Evolutionary conservation across 2,113 vertebrate species (phyloP), one percentile per base, ranked within the genome.

Genomic region (Atrichornis clamosus): DNA sequence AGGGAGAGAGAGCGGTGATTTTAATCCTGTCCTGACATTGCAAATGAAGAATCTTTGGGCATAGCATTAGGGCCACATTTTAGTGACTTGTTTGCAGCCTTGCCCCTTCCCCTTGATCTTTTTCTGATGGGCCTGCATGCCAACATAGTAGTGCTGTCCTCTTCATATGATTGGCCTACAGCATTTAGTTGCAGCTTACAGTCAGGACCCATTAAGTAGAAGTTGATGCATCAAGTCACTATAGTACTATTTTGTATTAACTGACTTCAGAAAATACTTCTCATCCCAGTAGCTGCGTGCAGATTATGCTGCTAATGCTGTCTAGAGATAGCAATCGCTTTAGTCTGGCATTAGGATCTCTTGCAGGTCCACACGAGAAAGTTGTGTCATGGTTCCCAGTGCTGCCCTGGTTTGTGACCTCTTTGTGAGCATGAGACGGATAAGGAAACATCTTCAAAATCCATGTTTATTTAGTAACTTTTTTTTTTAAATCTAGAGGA

Each of bases 271-370:
- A 88, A 90, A 94, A 86, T 70, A 49, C 84, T 85, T 88, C 58
- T 91, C 12, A 95, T 93, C 84, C 65, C 27, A 52, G 68, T 44
- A 84, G 69, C 9, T 65, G 69, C 81, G 35, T 55, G 47, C 58
- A 74, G 93, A 94, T 96, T 86, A 94, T 70, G 52, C 67, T 86
- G 72, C 67, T 96, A 94, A 93, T 96, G 37, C 85, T 91, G 33
- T 70, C 79, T 88, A 88, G 90, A 73, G 63, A 44, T 55, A 80
- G 82, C 70, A 90, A 83, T 95, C 24, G 2, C 68, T 90, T 96
- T 92, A 85, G 52, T 18, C 13, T 62, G 33, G 32, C 55, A 78
- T 96, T 95, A 96, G 79, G 72, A 90, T 96, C 72, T 59, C 72
- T 92, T 95, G 63, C 77, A 87, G 65, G 78, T 77, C 78, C 42